Evolutionary conservation across 2,888 invertebrate genomes (phyloP).

Genomic region (Ennomos fuscantarius): DNA sequence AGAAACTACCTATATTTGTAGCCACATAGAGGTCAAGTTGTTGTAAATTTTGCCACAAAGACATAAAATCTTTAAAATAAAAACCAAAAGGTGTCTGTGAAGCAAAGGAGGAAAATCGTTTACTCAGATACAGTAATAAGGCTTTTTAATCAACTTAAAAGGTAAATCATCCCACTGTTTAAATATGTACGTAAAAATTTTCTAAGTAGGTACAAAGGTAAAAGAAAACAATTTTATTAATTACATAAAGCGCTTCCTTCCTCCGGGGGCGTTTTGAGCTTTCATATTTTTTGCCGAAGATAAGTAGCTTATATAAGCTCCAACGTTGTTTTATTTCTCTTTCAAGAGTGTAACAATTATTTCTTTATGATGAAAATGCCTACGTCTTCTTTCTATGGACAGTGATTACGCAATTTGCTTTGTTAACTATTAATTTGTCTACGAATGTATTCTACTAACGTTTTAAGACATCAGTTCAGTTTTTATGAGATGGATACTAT

Average conservation of each 20-base stretch:
- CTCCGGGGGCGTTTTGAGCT: constrained; percentile 24
- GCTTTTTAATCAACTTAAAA: constrained; percentile 37
- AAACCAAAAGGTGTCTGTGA: too few relatives aligned
- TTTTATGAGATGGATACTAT: too few relatives aligned
- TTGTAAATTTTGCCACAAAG: too few relatives aligned
- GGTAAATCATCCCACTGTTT: constrained; percentile 36
- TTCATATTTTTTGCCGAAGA: constrained; percentile 14
- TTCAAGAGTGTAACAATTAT: not conserved
- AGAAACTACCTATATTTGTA: too few relatives aligned
- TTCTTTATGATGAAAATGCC: not conserved
- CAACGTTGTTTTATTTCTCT: constrained; percentile 7
- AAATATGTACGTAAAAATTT: constrained; percentile 32
- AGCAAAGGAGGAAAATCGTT: not conserved
- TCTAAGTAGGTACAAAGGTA: constrained; percentile 20
- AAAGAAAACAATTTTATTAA: constrained; percentile 37
- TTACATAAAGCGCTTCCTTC: constrained; percentile 41
- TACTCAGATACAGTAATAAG: constrained; percentile 7
- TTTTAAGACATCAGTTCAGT: too few relatives aligned
- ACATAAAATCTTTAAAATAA: too few relatives aligned
- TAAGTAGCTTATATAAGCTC: constrained; percentile 4
- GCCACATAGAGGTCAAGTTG: too few relatives aligned
- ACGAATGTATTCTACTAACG: too few relatives aligned
- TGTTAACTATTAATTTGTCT: too few relatives aligned
- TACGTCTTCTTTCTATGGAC: too few relatives aligned
- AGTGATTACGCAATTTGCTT: too few relatives aligned